A percentile compares a stretch with the other conserved stretches of the same genome.
Evolutionary conservation across 1,140 invertebrate species (phyloP).

Genomic region (Laupala kohalensis): DNA sequence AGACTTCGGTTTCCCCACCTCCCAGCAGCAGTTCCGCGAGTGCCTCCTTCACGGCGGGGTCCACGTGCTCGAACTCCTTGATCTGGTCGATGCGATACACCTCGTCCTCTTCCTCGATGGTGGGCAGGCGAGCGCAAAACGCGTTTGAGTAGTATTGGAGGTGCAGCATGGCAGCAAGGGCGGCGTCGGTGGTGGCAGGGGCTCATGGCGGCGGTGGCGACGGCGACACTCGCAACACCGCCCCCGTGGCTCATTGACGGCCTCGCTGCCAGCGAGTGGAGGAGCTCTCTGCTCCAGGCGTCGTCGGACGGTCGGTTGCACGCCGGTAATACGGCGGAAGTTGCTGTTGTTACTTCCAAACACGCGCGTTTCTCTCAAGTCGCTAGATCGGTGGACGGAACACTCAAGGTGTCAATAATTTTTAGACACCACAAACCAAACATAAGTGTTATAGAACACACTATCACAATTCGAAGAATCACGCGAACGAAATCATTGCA

Average conservation of each 20-base stretch:
- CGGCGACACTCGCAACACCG: not conserved
- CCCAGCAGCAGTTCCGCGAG: constrained; percentile 52
- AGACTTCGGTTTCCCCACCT: too few relatives aligned
- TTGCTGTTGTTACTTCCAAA: too few relatives aligned
- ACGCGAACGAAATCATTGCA: too few relatives aligned
- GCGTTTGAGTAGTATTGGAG: constrained; percentile 67
- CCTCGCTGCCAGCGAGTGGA: not conserved
- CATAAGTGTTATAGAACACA: too few relatives aligned
- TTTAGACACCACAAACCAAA: too few relatives aligned
- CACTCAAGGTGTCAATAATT: too few relatives aligned
- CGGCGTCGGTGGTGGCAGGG: not conserved
- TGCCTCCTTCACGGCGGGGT: constrained; percentile 55
- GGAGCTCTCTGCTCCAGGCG: too few relatives aligned
- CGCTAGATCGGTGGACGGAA: too few relatives aligned
- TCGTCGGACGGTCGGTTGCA: too few relatives aligned
- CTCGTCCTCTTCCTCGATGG: constrained; percentile 41
- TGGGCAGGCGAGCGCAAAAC: constrained; percentile 36
- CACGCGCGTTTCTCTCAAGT: too few relatives aligned
- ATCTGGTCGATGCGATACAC: constrained; percentile 67
- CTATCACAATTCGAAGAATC: too few relatives aligned
- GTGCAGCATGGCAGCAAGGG: constrained; percentile 43
- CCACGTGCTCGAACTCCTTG: constrained; percentile 68
- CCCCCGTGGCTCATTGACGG: not conserved
- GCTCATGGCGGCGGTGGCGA: not conserved
- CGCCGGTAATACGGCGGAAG: too few relatives aligned